Evolutionary conservation across 2,888 invertebrate genomes (phyloP).

Genomic region (Didymodactylos carnosus): DNA sequence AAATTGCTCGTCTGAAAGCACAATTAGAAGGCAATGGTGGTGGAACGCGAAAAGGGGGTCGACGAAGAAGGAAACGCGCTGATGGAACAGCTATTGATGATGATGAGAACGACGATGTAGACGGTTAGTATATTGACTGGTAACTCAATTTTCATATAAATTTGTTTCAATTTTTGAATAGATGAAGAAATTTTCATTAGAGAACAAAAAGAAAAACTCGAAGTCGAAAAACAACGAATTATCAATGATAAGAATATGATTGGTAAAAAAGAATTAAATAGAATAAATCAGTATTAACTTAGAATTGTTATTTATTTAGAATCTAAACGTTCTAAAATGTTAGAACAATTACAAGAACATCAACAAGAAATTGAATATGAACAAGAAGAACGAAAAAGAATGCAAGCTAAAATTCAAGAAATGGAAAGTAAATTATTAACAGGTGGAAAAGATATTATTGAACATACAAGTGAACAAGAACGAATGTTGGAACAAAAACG

Average conservation of each 20-base stretch:
- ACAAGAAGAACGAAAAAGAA: slow-evolving; percentile 45
- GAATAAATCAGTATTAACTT: slow-evolving; percentile 23
- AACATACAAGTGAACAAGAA: slow-evolving; percentile 82
- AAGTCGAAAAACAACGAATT: slow-evolving; percentile 35
- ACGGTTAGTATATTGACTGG: too few species aligned
- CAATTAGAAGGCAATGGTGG: slow-evolving; percentile 30
- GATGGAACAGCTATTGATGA: slow-evolving; percentile 22
- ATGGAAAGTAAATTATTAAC: slow-evolving; percentile 80
- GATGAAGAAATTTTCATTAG: slow-evolving; percentile 34
- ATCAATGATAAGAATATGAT: slow-evolving; percentile 29
- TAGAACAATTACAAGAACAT: slow-evolving; percentile 34
- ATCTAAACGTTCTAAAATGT: slow-evolving; percentile 22
- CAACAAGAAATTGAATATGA: slow-evolving; percentile 46
- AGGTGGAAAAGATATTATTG: slow-evolving; percentile 79
- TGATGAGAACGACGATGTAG: slow-evolving; percentile 35
- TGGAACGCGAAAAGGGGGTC: slow-evolving; percentile 20
- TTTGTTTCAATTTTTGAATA: too few species aligned
- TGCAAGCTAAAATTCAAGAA: slow-evolving; percentile 34
- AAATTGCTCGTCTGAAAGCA: slow-evolving; percentile 48
- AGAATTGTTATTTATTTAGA: not conserved
- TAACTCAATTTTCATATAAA: too few species aligned
- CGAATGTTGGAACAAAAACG: slow-evolving; percentile 62
- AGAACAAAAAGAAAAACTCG: slow-evolving; percentile 33
- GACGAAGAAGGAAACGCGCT: not conserved
- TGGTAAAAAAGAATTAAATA: slow-evolving; percentile 21